These are phyloP conservation scores for Gymnopithys bicolor DNA, from an alignment of 2,797 vertebrate genomes.

Conservation along the genomic window DNA sequence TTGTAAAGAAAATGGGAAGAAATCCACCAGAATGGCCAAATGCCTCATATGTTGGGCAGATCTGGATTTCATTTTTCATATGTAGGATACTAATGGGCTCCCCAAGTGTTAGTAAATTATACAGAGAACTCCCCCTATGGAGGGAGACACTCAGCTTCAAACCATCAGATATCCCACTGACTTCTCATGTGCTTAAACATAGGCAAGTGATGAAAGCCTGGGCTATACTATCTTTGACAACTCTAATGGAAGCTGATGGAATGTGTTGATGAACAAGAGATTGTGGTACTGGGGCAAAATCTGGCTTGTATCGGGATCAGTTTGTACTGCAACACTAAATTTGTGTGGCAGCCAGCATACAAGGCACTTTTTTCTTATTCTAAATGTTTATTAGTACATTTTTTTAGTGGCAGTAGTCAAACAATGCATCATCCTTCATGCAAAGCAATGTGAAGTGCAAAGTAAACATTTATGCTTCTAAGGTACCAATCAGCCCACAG, in stretches of 20 bases:
- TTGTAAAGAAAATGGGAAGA: background rate
- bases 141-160: background rate
- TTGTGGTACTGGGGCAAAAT: background rate
- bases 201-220: slow-evolving; percentile 45
- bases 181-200: slow-evolving; percentile 59
- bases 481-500: background rate
- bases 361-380: background rate
- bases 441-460: background rate
- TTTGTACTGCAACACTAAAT: background rate
- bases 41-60: background rate
- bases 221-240: background rate
- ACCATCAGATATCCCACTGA: background rate
- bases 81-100: background rate
- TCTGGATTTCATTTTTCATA: background rate
- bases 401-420: background rate
- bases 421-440: background rate
- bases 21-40: background rate
- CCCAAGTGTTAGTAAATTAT: background rate
- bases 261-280: background rate
- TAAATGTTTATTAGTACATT: background rate
- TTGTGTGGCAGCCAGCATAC: background rate
- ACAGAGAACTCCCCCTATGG: background rate
- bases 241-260: slow-evolving; percentile 1
- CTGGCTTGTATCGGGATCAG: background rate
- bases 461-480: background rate